Conservation (phyloP, 2,888 invertebrate genomes). For the Zele albiditarsus region DNA sequence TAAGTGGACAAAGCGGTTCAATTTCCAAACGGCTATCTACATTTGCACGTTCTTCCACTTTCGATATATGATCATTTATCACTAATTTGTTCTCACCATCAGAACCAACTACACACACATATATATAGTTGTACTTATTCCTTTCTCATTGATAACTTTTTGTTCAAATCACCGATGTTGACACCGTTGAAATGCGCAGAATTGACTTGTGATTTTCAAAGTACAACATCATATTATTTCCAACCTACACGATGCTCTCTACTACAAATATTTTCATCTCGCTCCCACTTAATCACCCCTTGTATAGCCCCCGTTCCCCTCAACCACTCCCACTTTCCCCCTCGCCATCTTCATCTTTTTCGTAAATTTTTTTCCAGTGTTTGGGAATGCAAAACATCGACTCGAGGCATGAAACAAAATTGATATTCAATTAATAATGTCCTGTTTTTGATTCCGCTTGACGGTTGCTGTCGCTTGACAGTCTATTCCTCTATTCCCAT, state of each 20-base stretch:
- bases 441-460: not conserved
- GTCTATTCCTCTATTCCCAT: not conserved
- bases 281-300: too few relatives aligned
- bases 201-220: not conserved
- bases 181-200: not conserved
- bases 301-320: too few relatives aligned
- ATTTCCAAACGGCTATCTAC: conserved; percentile 60
- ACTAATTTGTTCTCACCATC: conserved; percentile 6
- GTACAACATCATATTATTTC: not conserved
- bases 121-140: not conserved
- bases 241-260: not conserved
- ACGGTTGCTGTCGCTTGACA: not conserved
- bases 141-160: not conserved
- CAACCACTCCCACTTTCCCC: too few relatives aligned
- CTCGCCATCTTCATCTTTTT: not conserved
- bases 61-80: conserved; percentile 51
- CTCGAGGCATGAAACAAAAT: not conserved
- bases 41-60: conserved; percentile 60
- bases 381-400: not conserved
- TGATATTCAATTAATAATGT: not conserved
- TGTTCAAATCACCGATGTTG: not conserved
- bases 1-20: conserved; percentile 59
- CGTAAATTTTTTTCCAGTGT: not conserved
- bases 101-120: not conserved
- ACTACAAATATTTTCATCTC: not conserved